A percentile compares a stretch with the other conserved stretches of the same genome.
Conservation (phyloP, 92 coral and sea anemone genomes). For the Nematostella vectensis region DNA sequence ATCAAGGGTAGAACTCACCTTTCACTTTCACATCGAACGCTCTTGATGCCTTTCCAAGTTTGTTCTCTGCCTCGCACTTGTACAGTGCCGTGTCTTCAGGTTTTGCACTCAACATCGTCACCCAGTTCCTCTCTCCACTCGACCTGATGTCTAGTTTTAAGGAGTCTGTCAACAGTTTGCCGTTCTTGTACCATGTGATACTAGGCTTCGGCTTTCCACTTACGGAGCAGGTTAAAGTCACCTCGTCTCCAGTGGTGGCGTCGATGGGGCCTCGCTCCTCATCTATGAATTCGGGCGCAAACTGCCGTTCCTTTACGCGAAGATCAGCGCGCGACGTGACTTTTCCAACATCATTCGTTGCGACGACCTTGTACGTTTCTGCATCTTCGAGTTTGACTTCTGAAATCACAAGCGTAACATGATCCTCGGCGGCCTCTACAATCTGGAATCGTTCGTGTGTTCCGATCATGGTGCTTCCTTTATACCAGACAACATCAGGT, state of each 20-base stretch:
- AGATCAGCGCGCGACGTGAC: conserved; percentile 75
- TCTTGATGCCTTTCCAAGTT: conserved; percentile 67
- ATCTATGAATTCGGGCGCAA: conserved; percentile 63
- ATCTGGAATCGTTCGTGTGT: conserved; percentile 48
- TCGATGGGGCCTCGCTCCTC: conserved; percentile 48
- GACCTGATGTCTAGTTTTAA: conserved; percentile 75
- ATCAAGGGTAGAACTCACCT: conserved; percentile 44
- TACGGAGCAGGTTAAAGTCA: conserved; percentile 43
- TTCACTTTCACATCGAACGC: conserved; percentile 78
- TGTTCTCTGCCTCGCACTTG: conserved; percentile 78
- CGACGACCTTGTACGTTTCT: conserved; percentile 74
- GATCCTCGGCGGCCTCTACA: conserved; percentile 34
- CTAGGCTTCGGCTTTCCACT: conserved; percentile 86
- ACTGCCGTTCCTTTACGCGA: conserved; percentile 57
- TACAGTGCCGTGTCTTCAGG: conserved; percentile 78
- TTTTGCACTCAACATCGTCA: conserved; percentile 58
- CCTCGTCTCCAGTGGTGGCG: conserved; percentile 71
- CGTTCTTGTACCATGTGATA: conserved; percentile 90
- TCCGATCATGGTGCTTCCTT: conserved; percentile 55
- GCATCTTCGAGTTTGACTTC: conserved; percentile 54
- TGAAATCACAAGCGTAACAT: conserved; percentile 41
- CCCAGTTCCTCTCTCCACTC: conserved; percentile 61
- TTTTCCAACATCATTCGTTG: conserved; percentile 70
- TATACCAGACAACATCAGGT: conserved; percentile 81
- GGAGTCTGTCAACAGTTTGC: conserved; percentile 54